Conservation (phyloP, 2,888 invertebrate genomes). For the Epinotia nisella region DNA sequence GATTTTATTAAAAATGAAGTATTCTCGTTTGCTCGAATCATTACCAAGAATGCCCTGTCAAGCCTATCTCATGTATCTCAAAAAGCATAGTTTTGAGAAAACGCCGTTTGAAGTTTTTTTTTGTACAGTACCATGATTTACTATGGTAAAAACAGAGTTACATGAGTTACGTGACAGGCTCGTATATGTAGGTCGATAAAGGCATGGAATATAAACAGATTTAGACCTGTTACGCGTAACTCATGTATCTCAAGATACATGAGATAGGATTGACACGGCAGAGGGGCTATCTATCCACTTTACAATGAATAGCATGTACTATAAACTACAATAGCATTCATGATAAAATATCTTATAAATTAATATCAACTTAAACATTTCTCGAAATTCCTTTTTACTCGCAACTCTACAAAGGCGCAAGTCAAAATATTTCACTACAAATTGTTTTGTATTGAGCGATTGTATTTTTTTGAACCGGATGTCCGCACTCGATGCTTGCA, state of each 20-base stretch:
- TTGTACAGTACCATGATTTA: too few species aligned
- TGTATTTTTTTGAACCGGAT: constrained; percentile 64
- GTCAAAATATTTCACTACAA: constrained; percentile 78
- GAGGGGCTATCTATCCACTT: not conserved
- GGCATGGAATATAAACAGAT: too few species aligned
- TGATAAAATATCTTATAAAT: constrained; percentile 27
- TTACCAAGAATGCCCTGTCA: not conserved
- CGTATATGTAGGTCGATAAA: too few species aligned
- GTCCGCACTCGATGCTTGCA: constrained; percentile 62
- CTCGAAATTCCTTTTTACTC: constrained; percentile 64
- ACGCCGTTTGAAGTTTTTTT: too few species aligned
- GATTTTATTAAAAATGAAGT: too few species aligned
- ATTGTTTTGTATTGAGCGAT: constrained; percentile 57
- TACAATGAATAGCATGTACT: constrained; percentile 9
- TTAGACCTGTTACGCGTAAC: too few species aligned
- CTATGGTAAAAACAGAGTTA: too few species aligned
- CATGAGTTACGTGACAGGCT: too few species aligned
- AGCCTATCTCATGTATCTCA: too few species aligned
- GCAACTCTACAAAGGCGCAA: constrained; percentile 67
- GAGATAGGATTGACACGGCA: too few species aligned
- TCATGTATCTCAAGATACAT: too few species aligned
- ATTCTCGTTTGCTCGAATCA: not conserved
- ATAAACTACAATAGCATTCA: not conserved
- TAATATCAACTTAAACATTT: constrained; percentile 53
- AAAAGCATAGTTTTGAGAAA: too few species aligned